A percentile compares a stretch with the other conserved stretches of the same genome.
phyloP scores from a whole-genome alignment of 1,140 invertebrate genomes.

The Drosophila littoralis region DNA sequence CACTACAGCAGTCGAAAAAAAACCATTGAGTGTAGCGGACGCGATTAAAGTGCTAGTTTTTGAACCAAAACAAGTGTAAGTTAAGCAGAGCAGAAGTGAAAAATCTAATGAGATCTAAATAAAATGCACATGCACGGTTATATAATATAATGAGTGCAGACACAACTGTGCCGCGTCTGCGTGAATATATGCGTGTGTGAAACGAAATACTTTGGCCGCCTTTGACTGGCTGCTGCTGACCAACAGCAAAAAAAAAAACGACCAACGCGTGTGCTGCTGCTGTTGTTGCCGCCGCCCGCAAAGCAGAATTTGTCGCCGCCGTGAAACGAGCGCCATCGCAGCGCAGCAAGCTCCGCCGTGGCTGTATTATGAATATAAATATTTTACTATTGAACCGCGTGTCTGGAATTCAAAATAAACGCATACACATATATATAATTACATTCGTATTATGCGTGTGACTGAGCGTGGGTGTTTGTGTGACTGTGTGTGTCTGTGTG shows the following conservation, averaged over 20 bases:
- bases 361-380: conserved; percentile 51
- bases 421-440: conserved; percentile 62
- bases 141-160: conserved; percentile 41
- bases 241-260: conserved; percentile 46
- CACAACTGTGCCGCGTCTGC: conserved; percentile 1
- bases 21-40: conserved; percentile 48
- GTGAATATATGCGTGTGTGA: conserved; percentile 18
- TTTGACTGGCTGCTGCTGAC: conserved; percentile 27
- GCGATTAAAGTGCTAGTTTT: conserved; percentile 37
- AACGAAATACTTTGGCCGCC: conserved; percentile 33
- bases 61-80: conserved; percentile 68
- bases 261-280: conserved; percentile 66
- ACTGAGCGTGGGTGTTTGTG: conserved; percentile 28
- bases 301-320: conserved; percentile 51
- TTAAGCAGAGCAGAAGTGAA: conserved; percentile 45
- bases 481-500: conserved; percentile 26
- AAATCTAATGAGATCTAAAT: conserved; percentile 40
- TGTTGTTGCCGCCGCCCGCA: conserved; percentile 34
- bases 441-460: conserved; percentile 38
- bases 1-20: conserved; percentile 49
- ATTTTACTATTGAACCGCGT: conserved; percentile 60
- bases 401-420: conserved; percentile 66
- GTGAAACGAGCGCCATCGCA: conserved; percentile 42
- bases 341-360: conserved; percentile 10
- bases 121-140: conserved; percentile 48